Percentiles rank a stretch among this genome's conserved stretches.
phyloP scores from a whole-genome alignment of 1,140 invertebrate genomes.

The Neoseiulus cucumeris region DNA sequence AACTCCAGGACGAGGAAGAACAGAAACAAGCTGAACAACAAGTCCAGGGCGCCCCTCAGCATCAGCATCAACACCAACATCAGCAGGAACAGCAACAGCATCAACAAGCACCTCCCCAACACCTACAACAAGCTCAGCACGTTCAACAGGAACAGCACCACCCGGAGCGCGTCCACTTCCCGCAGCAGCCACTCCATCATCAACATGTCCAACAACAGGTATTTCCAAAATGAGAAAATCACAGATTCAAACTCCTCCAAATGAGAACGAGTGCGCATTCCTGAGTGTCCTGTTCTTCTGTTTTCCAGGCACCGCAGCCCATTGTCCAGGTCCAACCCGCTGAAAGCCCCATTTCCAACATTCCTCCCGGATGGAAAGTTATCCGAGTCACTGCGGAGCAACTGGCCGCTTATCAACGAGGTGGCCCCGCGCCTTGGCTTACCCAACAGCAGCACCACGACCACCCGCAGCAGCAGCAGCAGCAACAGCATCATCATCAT shows the following conservation, averaged over 20 bases:
- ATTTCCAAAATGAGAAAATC: no score
- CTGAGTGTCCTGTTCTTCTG: no score
- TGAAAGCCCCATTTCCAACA: neutral
- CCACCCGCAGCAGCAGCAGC: neutral
- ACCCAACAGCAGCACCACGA: neutral
- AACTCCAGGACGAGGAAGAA: neutral
- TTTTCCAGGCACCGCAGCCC: no score
- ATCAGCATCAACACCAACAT: neutral
- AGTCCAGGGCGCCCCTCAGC: neutral
- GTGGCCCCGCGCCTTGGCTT: conserved; percentile 1
- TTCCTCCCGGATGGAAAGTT: conserved; percentile 5
- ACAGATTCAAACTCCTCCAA: no score
- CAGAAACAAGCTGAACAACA: neutral
- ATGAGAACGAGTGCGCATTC: no score
- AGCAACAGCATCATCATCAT: neutral
- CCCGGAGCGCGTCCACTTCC: neutral
- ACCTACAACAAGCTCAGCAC: neutral
- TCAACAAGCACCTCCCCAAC: neutral
- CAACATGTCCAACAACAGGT: neutral
- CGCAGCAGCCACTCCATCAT: no score
- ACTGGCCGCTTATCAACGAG: conserved; percentile 7
- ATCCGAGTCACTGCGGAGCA: conserved; percentile 4
- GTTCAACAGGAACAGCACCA: neutral
- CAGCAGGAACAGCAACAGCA: neutral
- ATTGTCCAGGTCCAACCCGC: neutral